Evolutionary conservation across 2,888 invertebrate genomes (phyloP).

Genomic region (Aspidiotus destructor): DNA sequence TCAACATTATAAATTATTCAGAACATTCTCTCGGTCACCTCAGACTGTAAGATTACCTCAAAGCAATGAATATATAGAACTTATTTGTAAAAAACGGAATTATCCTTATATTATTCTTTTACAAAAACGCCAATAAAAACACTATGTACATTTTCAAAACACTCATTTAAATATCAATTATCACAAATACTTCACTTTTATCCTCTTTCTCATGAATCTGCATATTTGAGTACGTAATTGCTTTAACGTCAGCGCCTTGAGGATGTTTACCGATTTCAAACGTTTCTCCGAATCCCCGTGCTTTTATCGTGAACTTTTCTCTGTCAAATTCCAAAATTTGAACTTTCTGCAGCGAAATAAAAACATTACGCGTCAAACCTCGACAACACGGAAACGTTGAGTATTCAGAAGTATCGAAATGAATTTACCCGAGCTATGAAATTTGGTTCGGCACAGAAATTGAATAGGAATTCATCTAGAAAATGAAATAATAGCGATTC

Average conservation of each 20-base stretch:
- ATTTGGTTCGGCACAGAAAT: constrained; percentile 85
- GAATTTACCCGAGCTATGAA: constrained; percentile 57
- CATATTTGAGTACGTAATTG: constrained; percentile 99
- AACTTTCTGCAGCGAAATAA: constrained; percentile 58
- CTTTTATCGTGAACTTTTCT: constrained; percentile 69
- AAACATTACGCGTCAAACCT: not conserved
- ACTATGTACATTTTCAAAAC: no score
- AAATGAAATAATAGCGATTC: constrained; percentile 82
- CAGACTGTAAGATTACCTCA: no score
- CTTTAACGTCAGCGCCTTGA: constrained; percentile 96
- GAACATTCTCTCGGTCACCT: no score
- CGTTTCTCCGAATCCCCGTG: constrained; percentile 75
- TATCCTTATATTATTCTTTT: no score
- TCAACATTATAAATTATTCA: no score
- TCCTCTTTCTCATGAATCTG: constrained; percentile 64
- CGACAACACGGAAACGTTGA: not conserved
- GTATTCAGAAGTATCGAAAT: not conserved
- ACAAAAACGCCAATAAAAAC: no score
- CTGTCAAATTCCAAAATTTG: constrained; percentile 77
- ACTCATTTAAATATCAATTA: constrained; percentile 76
- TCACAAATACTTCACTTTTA: constrained; percentile 85
- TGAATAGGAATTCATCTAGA: constrained; percentile 83
- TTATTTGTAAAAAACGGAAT: no score
- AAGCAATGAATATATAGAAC: no score
- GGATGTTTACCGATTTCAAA: constrained; percentile 89